Base-by-base conservation (phyloP, 2,797 vertebrate genomes). In the Enteromius trimaculatus region DNA sequence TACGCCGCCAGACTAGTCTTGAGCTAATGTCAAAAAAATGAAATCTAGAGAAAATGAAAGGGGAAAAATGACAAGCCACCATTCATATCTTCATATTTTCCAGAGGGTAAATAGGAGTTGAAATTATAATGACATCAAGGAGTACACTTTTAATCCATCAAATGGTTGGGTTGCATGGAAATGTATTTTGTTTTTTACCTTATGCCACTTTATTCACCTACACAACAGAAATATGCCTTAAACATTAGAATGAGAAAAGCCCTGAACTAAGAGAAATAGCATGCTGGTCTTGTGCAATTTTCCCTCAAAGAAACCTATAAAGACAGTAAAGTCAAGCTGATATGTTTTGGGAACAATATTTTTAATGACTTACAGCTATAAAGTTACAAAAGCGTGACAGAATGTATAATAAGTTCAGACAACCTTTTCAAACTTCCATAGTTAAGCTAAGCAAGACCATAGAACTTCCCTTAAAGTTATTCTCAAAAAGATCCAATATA, bases 21-120 rank as follows among this genome's bases (percentile, higher is more conserved):
- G 79, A 89, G 74, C 84, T 80, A 68, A 88, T 74, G 76, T 85
- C 64, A 84, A 80, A 86, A 60, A 84, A 84, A 34, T 86, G 66
- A 77, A 75, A 84, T 84, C 78, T 82, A 37, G 69, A 86, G 31
- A 77, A 66, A 17, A 66, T 37, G 31, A 51, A 86, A 39, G 44
- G 78, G 77, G 77, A 58, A 83, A 49, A 66, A 86, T 65, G 55
- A 60, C 49, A 60, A 81, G 77, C 80, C 65, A 77, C 58, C 26
- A 84, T 86, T 87, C 79, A 79, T 79, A 82, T 53, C 78, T 84
- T 79, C 79, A 89, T 79, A 85, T 82, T 88, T 87, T 85, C 82
- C 87, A 88, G 75, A 53, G 84, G 60, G 29, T 71, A 72, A 81
- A 81, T 47, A 66, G n/a, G 71, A 72, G 49, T n/a, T 47, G 37